Evolutionary conservation across 2,888 invertebrate genomes (phyloP), one percentile per base, ranked within the genome.

Genomic region (Sarcophaga rosellei): DNA sequence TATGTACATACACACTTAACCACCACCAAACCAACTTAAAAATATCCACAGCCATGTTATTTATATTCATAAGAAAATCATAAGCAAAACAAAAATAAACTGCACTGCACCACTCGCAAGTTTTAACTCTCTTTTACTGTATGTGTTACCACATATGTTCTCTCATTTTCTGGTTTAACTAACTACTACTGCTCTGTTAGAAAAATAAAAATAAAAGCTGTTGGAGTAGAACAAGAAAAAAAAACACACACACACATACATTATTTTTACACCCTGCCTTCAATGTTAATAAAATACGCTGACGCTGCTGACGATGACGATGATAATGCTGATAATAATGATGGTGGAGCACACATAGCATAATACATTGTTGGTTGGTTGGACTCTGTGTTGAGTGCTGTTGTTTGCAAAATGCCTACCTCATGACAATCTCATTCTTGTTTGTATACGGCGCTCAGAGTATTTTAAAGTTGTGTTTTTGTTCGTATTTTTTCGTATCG

Each of bases 381-480:
- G 35, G 35, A 35, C 35, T 35, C 35, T 35, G 35, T 2, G n/a
- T n/a, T 35, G 35, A 35, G 10, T 35, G 35, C 10, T 35, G 35
- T 35, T 35, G n/a, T n/a, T n/a, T n/a, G 10, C 10, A 35, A 10
- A 35, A 35, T 35, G 35, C 10, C 35, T 53, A 12, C 53, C 12
- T 80, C 59, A 70, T 75, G 81, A 84, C 86, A 81, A 35, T 84
- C 84, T 81, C 86, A 81, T 86, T 86, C 84, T 81, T 81, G 78
- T 84, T 84, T 81, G 78, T 84, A 86, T 84, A 84, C 80, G 86
- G 86, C 86, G 86, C 86, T 84, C 86, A 86, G 83, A 83, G 83
- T 69, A 69, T 68, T 78, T 73, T 23, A n/a, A n/a, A 5, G 45
- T 72, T 76, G 23, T 66, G 17, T 47, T 81, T 21, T 70, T 69